Evolutionary conservation across 2,797 vertebrate genomes (phyloP), one percentile per base, ranked within the genome.

Genomic region (Avahi laniger): DNA sequence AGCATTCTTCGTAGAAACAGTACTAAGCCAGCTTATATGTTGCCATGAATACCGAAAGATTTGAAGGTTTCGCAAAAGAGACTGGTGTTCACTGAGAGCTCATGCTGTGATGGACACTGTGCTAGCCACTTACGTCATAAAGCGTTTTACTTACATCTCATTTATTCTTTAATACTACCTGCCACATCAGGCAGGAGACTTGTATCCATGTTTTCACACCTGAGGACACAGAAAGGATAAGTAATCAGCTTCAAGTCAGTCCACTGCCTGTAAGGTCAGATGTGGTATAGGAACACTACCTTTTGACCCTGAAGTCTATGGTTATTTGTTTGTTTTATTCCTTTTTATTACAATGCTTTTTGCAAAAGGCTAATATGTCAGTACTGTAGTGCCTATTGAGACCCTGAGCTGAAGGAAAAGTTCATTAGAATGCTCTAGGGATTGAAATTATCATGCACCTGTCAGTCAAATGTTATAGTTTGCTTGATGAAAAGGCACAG

Each of bases 21-120:
- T n/a, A 17, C 38, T 48, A 24, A 82, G 57, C 20, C 24, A 28
- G 26, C 30, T 50, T 20, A 9, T 1, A 3, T 61, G 18, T 28
- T 5, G 20, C 22, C 61, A 43, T 18, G 14, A 54, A 41, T 33
- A 28, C 2, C 1, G 28, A n/a, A 46, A 78, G 79, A 48, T 48
- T 13, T 38, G 18, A 14, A 18, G 22, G 80, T 7, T 83, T 50
- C 20, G 11, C 41, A 14, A 41, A 65, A 65, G 6, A 69, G 46
- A 72, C 2, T 48, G 14, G 5, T 50, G 41, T 20, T 69, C n/a
- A 26, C 7, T 15, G 5, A 57, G 4, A 73, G 59, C 43, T n/a
- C 63, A 9, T 0, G 5, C 15, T 92, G 1, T 17, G 22, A 38
- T 9, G 5, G 41, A 54, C 20, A 2, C 38, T 2, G 0, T 12